These are phyloP conservation scores for Bimastos eiseni DNA, from an alignment of 2,888 invertebrate species.

Conservation along the genomic window DNA sequence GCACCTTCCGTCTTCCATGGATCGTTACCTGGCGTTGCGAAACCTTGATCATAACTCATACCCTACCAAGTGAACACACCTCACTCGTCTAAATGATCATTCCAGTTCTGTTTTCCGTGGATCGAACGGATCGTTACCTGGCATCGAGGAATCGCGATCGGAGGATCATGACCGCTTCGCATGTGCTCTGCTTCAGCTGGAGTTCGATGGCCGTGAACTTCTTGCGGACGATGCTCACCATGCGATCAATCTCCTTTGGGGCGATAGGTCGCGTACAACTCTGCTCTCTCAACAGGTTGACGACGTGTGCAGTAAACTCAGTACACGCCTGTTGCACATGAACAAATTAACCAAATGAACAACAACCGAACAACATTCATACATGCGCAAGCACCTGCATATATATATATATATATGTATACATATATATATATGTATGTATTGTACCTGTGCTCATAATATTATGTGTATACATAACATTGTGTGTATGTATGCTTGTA, in stretches of 20 bases:
- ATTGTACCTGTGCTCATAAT: neutral
- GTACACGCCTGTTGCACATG: conserved; percentile 78
- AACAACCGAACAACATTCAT: neutral
- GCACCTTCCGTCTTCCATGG: too few species aligned
- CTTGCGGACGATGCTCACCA: conserved; percentile 60
- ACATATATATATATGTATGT: neutral
- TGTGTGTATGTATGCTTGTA: too few species aligned
- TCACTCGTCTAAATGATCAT: too few species aligned
- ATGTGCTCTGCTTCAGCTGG: conserved; percentile 97
- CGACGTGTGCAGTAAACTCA: conserved; percentile 99
- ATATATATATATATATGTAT: neutral
- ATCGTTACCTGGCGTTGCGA: conserved; percentile 54
- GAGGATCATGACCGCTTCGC: conserved; percentile 99
- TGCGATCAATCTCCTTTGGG: conserved; percentile 92
- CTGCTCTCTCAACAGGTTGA: conserved; percentile 94
- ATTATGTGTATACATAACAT: neutral
- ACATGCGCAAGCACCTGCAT: neutral
- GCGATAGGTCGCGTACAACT: conserved; percentile 96
- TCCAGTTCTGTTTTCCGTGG: too few species aligned
- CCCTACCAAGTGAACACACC: too few species aligned
- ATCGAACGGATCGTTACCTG: conserved; percentile 63
- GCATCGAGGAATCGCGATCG: conserved; percentile 78
- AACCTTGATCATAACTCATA: conserved; percentile 71
- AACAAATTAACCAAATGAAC: too few species aligned
- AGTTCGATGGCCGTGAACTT: conserved; percentile 66